phyloP scores from a whole-genome alignment of 2,888 invertebrate species.

The Aporophyla nigra region DNA sequence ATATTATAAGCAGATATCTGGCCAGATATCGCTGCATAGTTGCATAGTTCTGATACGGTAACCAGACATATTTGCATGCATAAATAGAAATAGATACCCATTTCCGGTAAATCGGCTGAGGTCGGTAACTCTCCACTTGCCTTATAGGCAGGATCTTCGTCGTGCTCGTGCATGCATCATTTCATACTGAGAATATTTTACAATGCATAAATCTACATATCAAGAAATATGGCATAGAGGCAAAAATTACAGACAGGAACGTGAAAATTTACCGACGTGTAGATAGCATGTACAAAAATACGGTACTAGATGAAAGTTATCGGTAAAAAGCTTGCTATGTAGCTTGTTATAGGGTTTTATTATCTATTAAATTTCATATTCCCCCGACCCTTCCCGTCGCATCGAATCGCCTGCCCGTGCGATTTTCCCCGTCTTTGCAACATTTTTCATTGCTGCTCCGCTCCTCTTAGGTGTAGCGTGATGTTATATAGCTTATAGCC shows the following conservation, averaged over 20 bases:
- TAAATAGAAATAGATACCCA: conserved; percentile 60
- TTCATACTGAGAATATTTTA: conserved; percentile 51
- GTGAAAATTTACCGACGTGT: background rate
- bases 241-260: conserved; percentile 29
- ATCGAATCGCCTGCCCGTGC: too few relatives aligned
- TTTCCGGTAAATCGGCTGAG: conserved; percentile 71
- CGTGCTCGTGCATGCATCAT: conserved; percentile 51
- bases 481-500: too few relatives aligned
- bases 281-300: background rate
- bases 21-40: conserved; percentile 41
- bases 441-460: too few relatives aligned
- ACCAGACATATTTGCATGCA: conserved; percentile 64
- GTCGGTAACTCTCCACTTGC: conserved; percentile 60
- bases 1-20: conserved; percentile 41
- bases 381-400: too few relatives aligned
- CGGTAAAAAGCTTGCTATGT: background rate
- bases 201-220: conserved; percentile 48
- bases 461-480: too few relatives aligned
- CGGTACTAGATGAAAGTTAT: background rate
- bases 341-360: background rate
- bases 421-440: too few relatives aligned
- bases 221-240: conserved; percentile 25
- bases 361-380: too few relatives aligned
- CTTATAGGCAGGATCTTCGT: conserved; percentile 42
- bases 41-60: conserved; percentile 61